These are phyloP conservation scores for Pseudomyrmex cubaensis DNA, from an alignment of 1,140 invertebrate genomes.

Conservation along the genomic window DNA sequence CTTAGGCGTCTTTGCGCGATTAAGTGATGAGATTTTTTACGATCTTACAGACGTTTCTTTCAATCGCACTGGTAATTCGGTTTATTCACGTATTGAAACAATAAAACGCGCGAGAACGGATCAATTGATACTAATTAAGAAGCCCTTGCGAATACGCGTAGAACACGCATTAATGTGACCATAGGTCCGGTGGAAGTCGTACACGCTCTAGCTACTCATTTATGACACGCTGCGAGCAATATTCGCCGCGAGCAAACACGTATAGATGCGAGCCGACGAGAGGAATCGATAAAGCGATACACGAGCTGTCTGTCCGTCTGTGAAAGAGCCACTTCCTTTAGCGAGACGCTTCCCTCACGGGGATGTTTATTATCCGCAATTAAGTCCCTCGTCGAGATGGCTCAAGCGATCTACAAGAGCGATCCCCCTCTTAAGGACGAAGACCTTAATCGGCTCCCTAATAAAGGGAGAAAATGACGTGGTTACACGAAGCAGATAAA, in stretches of 20 bases:
- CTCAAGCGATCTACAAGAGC: constrained; percentile 21
- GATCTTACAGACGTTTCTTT: too few species aligned
- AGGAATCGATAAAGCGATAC: constrained; percentile 68
- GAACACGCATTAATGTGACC: too few species aligned
- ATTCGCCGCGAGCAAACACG: constrained; percentile 28
- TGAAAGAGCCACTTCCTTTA: constrained; percentile 62
- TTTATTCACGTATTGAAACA: too few species aligned
- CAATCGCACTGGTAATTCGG: too few species aligned
- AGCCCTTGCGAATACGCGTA: too few species aligned
- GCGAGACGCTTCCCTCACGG: constrained; percentile 3
- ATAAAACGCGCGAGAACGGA: too few species aligned
- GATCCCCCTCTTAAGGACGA: constrained; percentile 10
- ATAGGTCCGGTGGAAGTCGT: too few species aligned
- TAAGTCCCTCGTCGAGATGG: constrained; percentile 64
- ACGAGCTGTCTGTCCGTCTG: neutral
- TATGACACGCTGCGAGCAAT: neutral
- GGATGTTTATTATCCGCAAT: constrained; percentile 61
- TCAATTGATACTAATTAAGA: too few species aligned
- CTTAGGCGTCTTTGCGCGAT: too few species aligned
- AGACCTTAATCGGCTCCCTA: constrained; percentile 72
- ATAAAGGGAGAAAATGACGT: constrained; percentile 74
- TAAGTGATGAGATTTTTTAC: too few species aligned
- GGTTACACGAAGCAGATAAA: constrained; percentile 73
- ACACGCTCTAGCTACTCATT: too few species aligned
- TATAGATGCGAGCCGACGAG: neutral